Conservation (phyloP, 1,140 invertebrate genomes). For the Leptinotarsa undecemlineata region DNA sequence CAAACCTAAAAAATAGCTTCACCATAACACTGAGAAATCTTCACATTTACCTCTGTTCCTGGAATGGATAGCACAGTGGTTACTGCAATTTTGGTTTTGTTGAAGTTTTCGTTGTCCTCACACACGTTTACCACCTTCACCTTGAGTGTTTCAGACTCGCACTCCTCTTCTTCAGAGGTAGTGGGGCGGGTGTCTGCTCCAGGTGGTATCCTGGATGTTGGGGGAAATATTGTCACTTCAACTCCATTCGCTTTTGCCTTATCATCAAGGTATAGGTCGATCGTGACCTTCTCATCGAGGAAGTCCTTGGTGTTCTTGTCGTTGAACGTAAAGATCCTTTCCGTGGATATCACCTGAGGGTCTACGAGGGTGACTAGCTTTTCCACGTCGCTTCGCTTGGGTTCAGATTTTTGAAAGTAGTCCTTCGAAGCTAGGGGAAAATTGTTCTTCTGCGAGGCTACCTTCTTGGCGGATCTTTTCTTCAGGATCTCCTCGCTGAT, state of each 20-base stretch:
- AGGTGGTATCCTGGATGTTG: too few species aligned
- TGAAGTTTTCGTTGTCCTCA: slow-evolving; percentile 20
- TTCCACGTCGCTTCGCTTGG: neutral
- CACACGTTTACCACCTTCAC: neutral
- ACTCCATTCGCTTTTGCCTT: neutral
- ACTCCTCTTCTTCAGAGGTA: neutral
- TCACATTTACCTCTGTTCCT: too few species aligned
- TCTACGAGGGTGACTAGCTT: neutral
- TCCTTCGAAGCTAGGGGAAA: slow-evolving; percentile 6
- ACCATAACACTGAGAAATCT: too few species aligned
- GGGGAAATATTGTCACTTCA: neutral
- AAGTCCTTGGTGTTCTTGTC: neutral
- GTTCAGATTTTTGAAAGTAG: slow-evolving; percentile 7
- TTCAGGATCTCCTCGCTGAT: slow-evolving; percentile 11
- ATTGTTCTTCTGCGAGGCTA: neutral
- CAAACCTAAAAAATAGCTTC: too few species aligned
- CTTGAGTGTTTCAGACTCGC: neutral
- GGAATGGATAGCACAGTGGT: slow-evolving; percentile 17
- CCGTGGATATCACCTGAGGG: neutral
- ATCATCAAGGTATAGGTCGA: neutral
- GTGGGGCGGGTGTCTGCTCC: neutral
- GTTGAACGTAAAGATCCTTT: neutral
- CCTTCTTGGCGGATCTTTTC: slow-evolving; percentile 7
- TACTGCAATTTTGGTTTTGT: neutral
- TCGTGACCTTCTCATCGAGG: neutral